Conservation (phyloP, 2,797 vertebrate genomes). For the Tragopan temminckii region DNA sequence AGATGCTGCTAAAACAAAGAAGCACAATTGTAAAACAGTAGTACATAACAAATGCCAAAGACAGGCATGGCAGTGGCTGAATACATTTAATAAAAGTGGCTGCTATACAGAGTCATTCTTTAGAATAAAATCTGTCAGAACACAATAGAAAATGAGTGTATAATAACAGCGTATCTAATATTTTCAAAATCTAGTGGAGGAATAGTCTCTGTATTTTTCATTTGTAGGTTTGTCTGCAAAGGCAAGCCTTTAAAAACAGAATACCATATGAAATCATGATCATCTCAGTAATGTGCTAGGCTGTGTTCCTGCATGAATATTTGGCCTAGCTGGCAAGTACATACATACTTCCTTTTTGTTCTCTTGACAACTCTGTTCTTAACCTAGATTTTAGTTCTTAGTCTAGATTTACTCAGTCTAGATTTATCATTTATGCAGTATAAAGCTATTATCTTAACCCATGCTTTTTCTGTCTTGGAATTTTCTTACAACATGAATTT, state of each 20-base stretch:
- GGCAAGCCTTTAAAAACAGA: background rate
- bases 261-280: background rate
- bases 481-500: background rate
- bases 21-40: background rate
- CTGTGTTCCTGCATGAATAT: background rate
- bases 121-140: background rate
- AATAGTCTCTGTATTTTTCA: rapidly evolving
- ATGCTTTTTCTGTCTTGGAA: background rate
- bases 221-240: background rate
- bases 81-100: background rate
- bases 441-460: background rate
- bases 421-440: background rate
- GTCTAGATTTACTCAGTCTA: background rate
- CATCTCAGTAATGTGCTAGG: rapidly evolving
- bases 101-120: background rate
- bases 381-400: background rate
- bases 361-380: background rate
- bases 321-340: background rate
- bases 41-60: background rate
- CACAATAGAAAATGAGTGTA: background rate
- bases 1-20: background rate
- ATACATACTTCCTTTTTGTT: rapidly evolving
- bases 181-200: background rate
- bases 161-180: background rate
- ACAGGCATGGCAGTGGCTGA: background rate